A percentile compares a stretch with the other conserved stretches of the same genome.
These are phyloP conservation scores for Thrips palmi DNA, from an alignment of 1,140 invertebrate species.

Conservation along the genomic window DNA sequence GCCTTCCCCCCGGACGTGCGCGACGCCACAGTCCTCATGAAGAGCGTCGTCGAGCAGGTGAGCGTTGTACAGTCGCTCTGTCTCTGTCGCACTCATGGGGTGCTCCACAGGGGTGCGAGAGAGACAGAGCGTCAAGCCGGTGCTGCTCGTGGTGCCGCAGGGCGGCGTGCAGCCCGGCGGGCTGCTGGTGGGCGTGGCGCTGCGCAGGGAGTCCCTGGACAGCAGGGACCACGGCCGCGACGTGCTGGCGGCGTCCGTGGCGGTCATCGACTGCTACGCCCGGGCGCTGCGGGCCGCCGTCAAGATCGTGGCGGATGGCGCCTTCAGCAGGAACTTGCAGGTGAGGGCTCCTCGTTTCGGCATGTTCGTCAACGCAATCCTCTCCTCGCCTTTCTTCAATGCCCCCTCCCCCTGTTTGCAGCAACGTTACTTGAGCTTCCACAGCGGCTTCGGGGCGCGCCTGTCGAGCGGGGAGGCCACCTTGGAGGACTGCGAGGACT, in stretches of 20 bases:
- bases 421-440: slow-evolving; percentile 33
- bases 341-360: slow-evolving; percentile 15
- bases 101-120: too few species aligned
- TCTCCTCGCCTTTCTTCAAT: neutral
- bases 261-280: slow-evolving; percentile 37
- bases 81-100: too few species aligned
- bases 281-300: slow-evolving; percentile 31
- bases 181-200: slow-evolving; percentile 33
- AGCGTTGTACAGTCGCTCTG: slow-evolving; percentile 5
- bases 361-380: neutral
- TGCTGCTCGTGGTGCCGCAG: too few species aligned
- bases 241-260: slow-evolving; percentile 32
- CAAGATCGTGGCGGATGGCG: slow-evolving; percentile 26
- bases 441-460: slow-evolving; percentile 33
- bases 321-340: slow-evolving; percentile 25
- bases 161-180: slow-evolving; percentile 37
- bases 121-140: too few species aligned
- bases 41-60: slow-evolving; percentile 33
- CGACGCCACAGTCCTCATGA: slow-evolving; percentile 33
- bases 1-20: slow-evolving; percentile 28
- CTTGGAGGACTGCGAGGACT: slow-evolving; percentile 39
- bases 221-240: slow-evolving; percentile 33
- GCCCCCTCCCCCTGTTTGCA: slow-evolving; percentile 15
- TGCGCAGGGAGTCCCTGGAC: slow-evolving; percentile 30
- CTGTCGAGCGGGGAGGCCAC: slow-evolving; percentile 31